phyloP scores from a whole-genome alignment of 2,888 invertebrate genomes.

The Rhyacophila evoluta region DNA sequence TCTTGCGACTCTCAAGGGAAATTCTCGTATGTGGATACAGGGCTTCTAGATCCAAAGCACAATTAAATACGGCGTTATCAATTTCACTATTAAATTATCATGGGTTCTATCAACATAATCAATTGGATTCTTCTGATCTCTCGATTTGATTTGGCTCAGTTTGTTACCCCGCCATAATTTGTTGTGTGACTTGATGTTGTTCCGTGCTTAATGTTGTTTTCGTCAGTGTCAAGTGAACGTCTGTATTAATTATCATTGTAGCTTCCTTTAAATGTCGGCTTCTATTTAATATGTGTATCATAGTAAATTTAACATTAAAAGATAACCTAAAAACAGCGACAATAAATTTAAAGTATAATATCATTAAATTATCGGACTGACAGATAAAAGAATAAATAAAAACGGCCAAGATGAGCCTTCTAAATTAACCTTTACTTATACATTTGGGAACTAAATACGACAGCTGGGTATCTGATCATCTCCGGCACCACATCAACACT shows the following conservation, averaged over 20 bases:
- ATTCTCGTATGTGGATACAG: no score
- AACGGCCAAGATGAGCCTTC: background rate
- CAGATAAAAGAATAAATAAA: background rate
- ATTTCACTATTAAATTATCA: no score
- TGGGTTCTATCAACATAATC: no score
- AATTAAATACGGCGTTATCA: no score
- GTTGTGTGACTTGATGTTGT: background rate
- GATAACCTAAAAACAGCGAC: background rate
- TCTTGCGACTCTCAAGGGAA: no score
- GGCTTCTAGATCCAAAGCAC: no score
- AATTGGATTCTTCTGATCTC: background rate
- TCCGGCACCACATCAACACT: background rate
- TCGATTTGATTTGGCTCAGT: background rate
- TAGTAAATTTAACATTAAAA: background rate
- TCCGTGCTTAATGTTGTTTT: background rate
- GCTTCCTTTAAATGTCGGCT: conserved; percentile 6
- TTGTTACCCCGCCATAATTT: background rate
- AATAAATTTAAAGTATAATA: background rate
- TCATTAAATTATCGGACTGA: background rate
- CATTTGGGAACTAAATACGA: conserved; percentile 18
- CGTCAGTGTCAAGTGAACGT: background rate
- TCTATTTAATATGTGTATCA: background rate
- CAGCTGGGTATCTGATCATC: background rate
- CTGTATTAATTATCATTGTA: background rate
- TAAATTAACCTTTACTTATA: conserved; percentile 14